Conservation (phyloP, 2,888 invertebrate genomes). For the Therioaphis trifolii region DNA sequence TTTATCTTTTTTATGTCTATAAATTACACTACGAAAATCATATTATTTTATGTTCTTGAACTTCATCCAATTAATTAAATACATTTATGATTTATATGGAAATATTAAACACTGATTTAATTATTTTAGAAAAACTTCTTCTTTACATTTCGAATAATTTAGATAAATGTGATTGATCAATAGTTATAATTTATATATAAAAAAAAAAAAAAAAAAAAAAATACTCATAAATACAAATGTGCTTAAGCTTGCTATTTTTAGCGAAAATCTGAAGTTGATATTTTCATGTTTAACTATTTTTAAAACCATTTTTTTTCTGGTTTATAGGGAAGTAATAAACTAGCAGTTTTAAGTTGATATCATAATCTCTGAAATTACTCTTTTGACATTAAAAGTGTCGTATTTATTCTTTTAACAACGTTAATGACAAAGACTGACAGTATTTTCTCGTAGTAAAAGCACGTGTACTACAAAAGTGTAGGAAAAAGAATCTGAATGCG, state of each 20-base stretch:
- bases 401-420: not conserved
- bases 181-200: too few relatives aligned
- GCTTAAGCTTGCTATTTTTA: not conserved
- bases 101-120: not conserved
- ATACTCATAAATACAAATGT: not conserved
- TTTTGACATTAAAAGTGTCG: not conserved
- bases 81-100: not conserved
- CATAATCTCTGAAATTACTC: not conserved
- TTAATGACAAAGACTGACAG: not conserved
- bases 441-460: not conserved
- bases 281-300: not conserved
- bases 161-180: not conserved
- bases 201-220: too few relatives aligned
- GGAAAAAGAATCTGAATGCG: not conserved
- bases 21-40: not conserved
- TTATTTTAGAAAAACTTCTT: not conserved
- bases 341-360: not conserved
- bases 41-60: not conserved
- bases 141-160: too few relatives aligned
- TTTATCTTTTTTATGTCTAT: not conserved
- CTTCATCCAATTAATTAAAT: not conserved
- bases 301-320: not conserved
- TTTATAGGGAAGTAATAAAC: not conserved
- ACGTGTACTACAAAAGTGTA: not conserved
- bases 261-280: not conserved